phyloP scores from a whole-genome alignment of 2,888 invertebrate species.

The Netelia virgata region DNA sequence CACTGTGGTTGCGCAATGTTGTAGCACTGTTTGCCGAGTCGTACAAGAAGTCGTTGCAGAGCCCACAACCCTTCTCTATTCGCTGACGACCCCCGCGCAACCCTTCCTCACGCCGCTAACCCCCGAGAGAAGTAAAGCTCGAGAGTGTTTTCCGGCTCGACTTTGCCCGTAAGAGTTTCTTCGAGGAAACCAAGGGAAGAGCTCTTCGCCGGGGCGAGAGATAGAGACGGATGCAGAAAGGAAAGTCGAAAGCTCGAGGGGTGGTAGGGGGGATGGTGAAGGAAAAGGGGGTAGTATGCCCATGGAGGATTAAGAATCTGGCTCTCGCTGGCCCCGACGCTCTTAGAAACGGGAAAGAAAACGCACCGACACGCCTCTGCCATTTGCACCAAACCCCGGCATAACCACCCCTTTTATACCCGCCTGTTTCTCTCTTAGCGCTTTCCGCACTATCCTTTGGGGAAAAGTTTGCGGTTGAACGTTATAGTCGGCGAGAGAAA shows the following conservation, averaged over 20 bases:
- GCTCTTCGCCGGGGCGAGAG: constrained; percentile 20
- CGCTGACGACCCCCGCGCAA: not conserved
- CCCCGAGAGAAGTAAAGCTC: constrained; percentile 55
- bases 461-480: constrained; percentile 33
- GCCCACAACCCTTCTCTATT: constrained; percentile 14
- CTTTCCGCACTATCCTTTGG: constrained; percentile 9
- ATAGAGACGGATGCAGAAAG: constrained; percentile 34
- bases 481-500: not conserved
- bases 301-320: constrained; percentile 37
- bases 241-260: constrained; percentile 34
- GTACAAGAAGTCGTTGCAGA: constrained; percentile 17
- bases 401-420: constrained; percentile 27
- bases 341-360: constrained; percentile 51
- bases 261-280: not conserved
- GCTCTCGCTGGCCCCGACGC: constrained; percentile 4
- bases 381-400: constrained; percentile 48
- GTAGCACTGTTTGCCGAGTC: constrained; percentile 3
- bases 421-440: constrained; percentile 26
- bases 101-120: not conserved
- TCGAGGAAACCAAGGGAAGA: constrained; percentile 29
- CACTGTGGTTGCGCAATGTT: not conserved
- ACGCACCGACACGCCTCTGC: constrained; percentile 60
- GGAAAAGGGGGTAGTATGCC: constrained; percentile 18
- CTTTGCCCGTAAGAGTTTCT: constrained; percentile 58
- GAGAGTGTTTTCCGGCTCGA: constrained; percentile 64